Base-by-base conservation (phyloP, 2,113 vertebrate genomes). In the Saccopteryx bilineata region DNA sequence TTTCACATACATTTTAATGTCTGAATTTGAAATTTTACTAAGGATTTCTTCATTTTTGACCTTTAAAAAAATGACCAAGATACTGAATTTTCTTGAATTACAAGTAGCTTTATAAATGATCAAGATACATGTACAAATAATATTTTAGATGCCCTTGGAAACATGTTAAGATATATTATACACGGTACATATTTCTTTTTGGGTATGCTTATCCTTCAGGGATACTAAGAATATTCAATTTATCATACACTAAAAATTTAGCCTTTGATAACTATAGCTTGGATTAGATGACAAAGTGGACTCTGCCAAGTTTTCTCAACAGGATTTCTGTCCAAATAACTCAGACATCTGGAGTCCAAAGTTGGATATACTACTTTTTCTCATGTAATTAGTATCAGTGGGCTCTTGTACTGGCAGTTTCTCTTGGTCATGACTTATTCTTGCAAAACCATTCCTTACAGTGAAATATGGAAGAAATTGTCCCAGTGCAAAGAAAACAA, bases 81-180 rank as follows among this genome's bases (percentile, higher is more conserved):
- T 63, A 96, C 85, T 68, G 50, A 85, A 91, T 82, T 96, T 95
- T 89, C 68, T 83, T 86, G n/a, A 92, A 85, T 93, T 90, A 97
- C 4, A 82, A 76, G n/a, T 71, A 90, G 63, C 9, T 95, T 95
- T 95, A 95, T 86, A 96, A 90, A 87, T 56, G 50, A 94, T 50
- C 52, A 91, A 89, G 68, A 91, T 82, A 95, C 33, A 88, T 15
- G 48, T 94, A 96, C 89, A 93, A 92, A 80, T 81, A 87, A 65
- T 78, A 89, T 91, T 50, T 96, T 72, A 91, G 50, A 75, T 91
- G 58, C 69, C 92, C 79, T 72, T 87, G 39, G 76, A 86, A 96
- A 89, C 94, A 71, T 94, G 87, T 93, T 92, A 92, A 95, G 81
- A 91, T 89, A 79, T 0, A 94, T n/a, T n/a, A 95, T 39, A 87